phyloP scores from a whole-genome alignment of 1,140 invertebrate genomes.

The Diorhabda sublineata region DNA sequence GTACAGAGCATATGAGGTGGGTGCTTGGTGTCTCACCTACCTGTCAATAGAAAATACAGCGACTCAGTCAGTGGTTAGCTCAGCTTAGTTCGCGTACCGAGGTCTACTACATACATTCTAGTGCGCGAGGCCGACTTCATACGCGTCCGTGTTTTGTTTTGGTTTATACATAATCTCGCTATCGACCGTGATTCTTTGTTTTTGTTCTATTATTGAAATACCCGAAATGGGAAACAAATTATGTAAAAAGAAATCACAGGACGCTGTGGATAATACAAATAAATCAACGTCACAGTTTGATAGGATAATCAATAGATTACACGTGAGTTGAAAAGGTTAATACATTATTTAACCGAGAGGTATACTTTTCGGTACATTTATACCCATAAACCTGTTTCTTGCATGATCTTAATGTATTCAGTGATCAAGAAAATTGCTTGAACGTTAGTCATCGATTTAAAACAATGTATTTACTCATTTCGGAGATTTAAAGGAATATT shows the following conservation, averaged over 20 bases:
- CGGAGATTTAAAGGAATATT: too few species aligned
- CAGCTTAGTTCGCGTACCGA: background rate
- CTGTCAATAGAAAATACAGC: background rate
- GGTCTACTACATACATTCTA: background rate
- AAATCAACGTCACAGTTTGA: background rate
- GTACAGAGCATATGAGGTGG: too few species aligned
- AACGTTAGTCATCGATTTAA: background rate
- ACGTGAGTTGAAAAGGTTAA: background rate
- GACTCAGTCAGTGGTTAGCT: background rate
- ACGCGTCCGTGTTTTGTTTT: background rate
- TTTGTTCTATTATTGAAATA: background rate
- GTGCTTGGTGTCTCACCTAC: background rate
- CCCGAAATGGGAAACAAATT: background rate
- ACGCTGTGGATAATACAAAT: background rate
- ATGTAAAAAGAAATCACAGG: conserved; percentile 2
- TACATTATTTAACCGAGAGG: too few species aligned
- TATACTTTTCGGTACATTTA: background rate
- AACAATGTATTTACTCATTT: background rate
- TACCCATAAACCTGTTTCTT: background rate
- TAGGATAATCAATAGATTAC: background rate
- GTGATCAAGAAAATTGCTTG: background rate
- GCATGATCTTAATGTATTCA: background rate
- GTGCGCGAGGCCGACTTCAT: background rate
- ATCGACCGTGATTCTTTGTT: background rate
- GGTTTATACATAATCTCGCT: background rate